Evolutionary conservation across 2,888 invertebrate species (phyloP).

Genomic region (Allygus modestus): DNA sequence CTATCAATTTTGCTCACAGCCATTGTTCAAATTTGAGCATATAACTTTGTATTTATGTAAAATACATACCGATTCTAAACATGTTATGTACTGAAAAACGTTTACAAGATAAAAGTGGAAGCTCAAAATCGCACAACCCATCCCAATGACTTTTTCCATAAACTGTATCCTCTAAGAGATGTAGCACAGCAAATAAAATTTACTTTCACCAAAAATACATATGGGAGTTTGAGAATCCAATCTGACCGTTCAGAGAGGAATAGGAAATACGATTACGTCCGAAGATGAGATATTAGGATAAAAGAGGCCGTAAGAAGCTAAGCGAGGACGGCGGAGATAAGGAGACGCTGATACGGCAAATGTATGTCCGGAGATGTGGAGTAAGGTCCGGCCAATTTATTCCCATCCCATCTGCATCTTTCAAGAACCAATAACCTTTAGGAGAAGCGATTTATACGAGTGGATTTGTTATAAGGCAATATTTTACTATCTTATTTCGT

Average conservation of each 20-base stretch:
- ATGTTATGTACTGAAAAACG: too few species aligned
- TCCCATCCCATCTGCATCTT: constrained; percentile 30
- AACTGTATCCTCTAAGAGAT: too few species aligned
- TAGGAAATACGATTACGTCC: constrained; percentile 45
- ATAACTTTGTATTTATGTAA: too few species aligned
- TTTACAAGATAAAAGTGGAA: too few species aligned
- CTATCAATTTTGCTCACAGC: too few species aligned
- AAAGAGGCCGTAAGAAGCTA: constrained; percentile 54
- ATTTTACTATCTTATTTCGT: background rate
- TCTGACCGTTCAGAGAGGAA: constrained; percentile 15
- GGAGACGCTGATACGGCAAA: constrained; percentile 50
- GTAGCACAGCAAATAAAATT: too few species aligned
- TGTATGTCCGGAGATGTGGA: constrained; percentile 25
- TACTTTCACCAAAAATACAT: too few species aligned
- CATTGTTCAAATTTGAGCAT: too few species aligned
- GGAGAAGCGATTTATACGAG: constrained; percentile 10
- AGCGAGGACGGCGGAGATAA: constrained; percentile 39
- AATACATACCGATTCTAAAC: too few species aligned
- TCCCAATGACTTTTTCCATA: too few species aligned
- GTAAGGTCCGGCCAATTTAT: constrained; percentile 33
- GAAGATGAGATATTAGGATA: constrained; percentile 58
- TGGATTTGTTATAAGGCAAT: constrained; percentile 5
- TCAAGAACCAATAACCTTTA: constrained; percentile 35
- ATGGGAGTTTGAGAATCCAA: constrained; percentile 27
- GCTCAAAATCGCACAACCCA: too few species aligned